Conservation (phyloP, 2,888 invertebrate species). For the Ophion ventricosus region DNA sequence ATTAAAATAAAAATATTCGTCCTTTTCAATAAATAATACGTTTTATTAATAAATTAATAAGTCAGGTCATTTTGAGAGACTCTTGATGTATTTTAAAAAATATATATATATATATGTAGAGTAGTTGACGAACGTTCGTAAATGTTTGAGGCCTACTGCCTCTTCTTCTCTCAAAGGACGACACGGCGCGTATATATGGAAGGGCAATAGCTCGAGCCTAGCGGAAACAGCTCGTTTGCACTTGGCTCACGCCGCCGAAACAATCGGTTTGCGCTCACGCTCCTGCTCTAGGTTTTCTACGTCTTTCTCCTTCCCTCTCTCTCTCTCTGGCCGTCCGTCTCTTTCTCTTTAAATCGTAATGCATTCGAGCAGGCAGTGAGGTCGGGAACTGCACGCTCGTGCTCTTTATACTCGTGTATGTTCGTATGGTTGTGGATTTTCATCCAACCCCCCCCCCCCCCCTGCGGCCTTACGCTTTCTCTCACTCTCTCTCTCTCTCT, state of each 20-base stretch:
- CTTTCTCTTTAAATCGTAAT: conserved; percentile 76
- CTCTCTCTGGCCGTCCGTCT: conserved; percentile 46
- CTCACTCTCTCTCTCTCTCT: conserved; percentile 6
- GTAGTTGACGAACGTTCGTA: conserved; percentile 67
- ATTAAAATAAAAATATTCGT: no score
- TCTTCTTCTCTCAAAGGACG: conserved; percentile 31
- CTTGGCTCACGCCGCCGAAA: conserved; percentile 77
- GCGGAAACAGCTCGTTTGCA: conserved; percentile 72
- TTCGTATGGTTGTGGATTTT: conserved; percentile 13
- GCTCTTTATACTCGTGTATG: conserved; percentile 15
- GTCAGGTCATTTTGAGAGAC: no score
- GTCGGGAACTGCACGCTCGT: conserved; percentile 40
- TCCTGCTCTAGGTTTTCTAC: conserved; percentile 39
- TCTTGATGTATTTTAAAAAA: no score
- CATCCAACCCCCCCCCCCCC: conserved; percentile 10
- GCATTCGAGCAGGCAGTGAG: conserved; percentile 52
- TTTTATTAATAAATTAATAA: no score
- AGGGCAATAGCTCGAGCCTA: conserved; percentile 46
- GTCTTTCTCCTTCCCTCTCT: conserved; percentile 71
- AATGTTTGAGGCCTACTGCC: conserved; percentile 67
- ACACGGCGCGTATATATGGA: conserved; percentile 7
- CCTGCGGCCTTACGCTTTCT: neutral
- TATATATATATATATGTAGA: conserved; percentile 23
- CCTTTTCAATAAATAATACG: no score
- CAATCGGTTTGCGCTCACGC: conserved; percentile 72